Evolutionary conservation across 2,797 vertebrate species (phyloP).

Genomic region (Amniataba percoides): DNA sequence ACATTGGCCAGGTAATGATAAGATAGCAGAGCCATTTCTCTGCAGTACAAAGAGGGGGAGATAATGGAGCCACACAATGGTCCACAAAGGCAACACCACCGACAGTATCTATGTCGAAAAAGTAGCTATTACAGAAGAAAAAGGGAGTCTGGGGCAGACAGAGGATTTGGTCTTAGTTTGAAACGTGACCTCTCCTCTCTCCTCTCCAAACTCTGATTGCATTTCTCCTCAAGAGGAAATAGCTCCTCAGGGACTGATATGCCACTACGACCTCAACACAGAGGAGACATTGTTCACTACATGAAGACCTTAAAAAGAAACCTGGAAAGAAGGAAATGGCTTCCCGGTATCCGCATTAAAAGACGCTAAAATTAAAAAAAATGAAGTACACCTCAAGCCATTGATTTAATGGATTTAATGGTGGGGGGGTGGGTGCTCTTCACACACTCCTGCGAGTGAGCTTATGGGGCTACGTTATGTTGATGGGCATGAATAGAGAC

Average conservation of each 20-base stretch:
- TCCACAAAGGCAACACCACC: neutral
- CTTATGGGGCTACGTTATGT: neutral
- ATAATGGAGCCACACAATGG: conserved; percentile 16
- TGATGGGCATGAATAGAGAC: conserved; percentile 13
- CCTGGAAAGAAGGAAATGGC: conserved; percentile 9
- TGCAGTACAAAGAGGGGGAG: conserved; percentile 15
- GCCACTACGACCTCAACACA: conserved; percentile 40
- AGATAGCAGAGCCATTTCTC: conserved; percentile 34
- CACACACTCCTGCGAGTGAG: neutral
- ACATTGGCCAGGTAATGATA: conserved; percentile 21
- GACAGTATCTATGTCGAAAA: conserved; percentile 5
- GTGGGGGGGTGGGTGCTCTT: neutral
- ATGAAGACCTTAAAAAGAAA: conserved; percentile 20
- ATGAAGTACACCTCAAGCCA: neutral
- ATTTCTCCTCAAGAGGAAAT: conserved; percentile 50
- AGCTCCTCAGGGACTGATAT: conserved; percentile 47
- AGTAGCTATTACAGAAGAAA: conserved; percentile 10
- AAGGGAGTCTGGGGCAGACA: conserved; percentile 13
- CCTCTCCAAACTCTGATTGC: conserved; percentile 32
- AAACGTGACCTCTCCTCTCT: conserved; percentile 52
- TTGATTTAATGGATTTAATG: too few relatives aligned
- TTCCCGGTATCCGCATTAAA: neutral
- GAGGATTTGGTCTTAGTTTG: conserved; percentile 42
- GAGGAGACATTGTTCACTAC: conserved; percentile 51
- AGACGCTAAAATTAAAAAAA: too few relatives aligned